Conservation (phyloP, 2,797 vertebrate genomes). For the Enteromius treurensis region DNA sequence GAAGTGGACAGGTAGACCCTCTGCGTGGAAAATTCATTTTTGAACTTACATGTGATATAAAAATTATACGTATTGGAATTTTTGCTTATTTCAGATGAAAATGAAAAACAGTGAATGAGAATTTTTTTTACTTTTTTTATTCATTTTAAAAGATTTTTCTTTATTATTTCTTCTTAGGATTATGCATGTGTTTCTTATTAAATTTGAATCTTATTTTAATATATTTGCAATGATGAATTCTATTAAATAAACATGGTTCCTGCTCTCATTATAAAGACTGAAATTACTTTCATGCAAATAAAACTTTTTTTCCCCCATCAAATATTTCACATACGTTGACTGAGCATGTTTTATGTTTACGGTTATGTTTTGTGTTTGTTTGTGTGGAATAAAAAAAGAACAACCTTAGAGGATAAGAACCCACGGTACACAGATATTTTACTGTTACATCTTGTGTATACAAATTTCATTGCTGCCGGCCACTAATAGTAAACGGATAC, state of each 20-base stretch:
- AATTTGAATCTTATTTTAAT: not conserved
- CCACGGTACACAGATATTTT: not conserved
- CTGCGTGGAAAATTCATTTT: not conserved
- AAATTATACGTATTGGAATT: not conserved
- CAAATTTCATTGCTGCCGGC: constrained; percentile 34
- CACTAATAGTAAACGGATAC: constrained; percentile 57
- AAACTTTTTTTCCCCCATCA: not conserved
- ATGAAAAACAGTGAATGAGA: not conserved
- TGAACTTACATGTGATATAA: not conserved
- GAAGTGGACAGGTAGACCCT: constrained; percentile 42
- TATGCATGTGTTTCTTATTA: not conserved
- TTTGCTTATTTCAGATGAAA: not conserved
- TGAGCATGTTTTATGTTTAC: not conserved
- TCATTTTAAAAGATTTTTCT: not conserved
- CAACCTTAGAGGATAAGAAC: not conserved
- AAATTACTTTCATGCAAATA: constrained; percentile 8
- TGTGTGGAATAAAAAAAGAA: not conserved
- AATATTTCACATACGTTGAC: not conserved
- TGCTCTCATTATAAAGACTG: not conserved
- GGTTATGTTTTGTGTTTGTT: constrained; percentile 2
- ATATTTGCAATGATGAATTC: not conserved
- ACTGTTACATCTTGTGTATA: constrained; percentile 22
- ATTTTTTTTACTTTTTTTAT: not conserved
- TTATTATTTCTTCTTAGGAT: not conserved
- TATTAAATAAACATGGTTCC: not conserved